phyloP scores from a whole-genome alignment of 2,797 vertebrate genomes.

The Champsocephalus gunnari region DNA sequence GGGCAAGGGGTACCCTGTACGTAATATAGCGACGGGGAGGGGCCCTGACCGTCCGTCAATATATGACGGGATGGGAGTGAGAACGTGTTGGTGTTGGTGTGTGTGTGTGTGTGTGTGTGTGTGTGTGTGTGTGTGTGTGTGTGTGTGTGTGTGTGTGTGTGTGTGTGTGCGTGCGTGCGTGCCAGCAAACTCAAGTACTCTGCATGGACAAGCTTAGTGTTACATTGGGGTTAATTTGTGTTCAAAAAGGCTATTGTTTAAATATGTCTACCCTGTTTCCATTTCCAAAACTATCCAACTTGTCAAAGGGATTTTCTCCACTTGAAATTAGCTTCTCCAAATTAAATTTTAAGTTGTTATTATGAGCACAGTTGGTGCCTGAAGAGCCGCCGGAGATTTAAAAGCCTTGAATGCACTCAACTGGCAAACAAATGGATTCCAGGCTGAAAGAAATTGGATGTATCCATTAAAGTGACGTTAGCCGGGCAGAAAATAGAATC shows the following conservation, averaged over 20 bases:
- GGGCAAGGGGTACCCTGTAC: no score
- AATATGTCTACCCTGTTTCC: constrained; percentile 38
- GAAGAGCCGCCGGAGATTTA: constrained; percentile 62
- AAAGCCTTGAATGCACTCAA: constrained; percentile 66
- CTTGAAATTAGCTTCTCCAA: constrained; percentile 65
- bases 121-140: neutral
- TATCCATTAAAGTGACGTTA: constrained; percentile 59
- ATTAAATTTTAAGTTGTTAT: constrained; percentile 77
- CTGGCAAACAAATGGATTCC: constrained; percentile 68
- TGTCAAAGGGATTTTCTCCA: constrained; percentile 63
- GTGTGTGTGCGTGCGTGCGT: no score
- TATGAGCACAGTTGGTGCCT: constrained; percentile 61
- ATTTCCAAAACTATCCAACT: constrained; percentile 60
- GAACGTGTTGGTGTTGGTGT: no score
- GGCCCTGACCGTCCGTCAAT: no score
- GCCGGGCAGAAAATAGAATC: constrained; percentile 44
- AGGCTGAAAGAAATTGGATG: constrained; percentile 55
- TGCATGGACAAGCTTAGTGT: constrained; percentile 5
- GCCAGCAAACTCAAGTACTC: neutral
- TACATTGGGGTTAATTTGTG: neutral
- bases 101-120: neutral
- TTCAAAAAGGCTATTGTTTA: constrained; percentile 12
- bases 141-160: neutral
- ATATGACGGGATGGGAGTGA: no score
- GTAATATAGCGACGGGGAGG: no score